A percentile compares a stretch with the other conserved stretches of the same genome.
Evolutionary conservation across 2,797 vertebrate species (phyloP).

Genomic region (Cygnus olor): DNA sequence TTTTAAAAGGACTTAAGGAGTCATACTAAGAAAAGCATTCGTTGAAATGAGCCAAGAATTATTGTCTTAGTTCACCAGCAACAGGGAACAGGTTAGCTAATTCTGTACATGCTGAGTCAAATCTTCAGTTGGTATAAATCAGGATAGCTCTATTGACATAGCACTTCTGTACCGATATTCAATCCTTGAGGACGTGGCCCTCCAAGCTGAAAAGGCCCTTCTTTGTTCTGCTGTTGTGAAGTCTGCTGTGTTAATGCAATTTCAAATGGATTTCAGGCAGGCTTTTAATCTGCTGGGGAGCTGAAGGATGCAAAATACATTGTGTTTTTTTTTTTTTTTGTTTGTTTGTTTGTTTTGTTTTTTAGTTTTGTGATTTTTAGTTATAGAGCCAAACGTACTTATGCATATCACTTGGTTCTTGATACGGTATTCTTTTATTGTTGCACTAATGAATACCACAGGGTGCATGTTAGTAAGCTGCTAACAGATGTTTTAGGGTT

Average conservation of each 20-base stretch:
- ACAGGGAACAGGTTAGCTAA: not conserved
- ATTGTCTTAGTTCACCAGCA: not conserved
- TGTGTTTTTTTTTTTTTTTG: fast-evolving
- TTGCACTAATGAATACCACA: not conserved
- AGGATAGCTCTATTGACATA: not conserved
- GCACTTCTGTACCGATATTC: not conserved
- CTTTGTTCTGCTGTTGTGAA: not conserved
- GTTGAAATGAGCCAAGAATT: not conserved
- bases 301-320: not conserved
- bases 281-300: not conserved
- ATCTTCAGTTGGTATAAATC: not conserved
- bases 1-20: not conserved
- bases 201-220: not conserved
- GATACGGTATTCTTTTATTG: not conserved
- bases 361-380: not conserved
- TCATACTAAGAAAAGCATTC: not conserved
- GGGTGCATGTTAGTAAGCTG: not conserved
- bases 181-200: not conserved
- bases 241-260: not conserved
- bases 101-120: not conserved
- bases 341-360: not conserved
- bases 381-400: not conserved
- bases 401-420: not conserved
- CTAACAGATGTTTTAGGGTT: not conserved
- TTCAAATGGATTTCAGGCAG: not conserved